These are phyloP conservation scores for Pimephales promelas DNA, from an alignment of 2,113 vertebrate genomes.

Conservation along the genomic window DNA sequence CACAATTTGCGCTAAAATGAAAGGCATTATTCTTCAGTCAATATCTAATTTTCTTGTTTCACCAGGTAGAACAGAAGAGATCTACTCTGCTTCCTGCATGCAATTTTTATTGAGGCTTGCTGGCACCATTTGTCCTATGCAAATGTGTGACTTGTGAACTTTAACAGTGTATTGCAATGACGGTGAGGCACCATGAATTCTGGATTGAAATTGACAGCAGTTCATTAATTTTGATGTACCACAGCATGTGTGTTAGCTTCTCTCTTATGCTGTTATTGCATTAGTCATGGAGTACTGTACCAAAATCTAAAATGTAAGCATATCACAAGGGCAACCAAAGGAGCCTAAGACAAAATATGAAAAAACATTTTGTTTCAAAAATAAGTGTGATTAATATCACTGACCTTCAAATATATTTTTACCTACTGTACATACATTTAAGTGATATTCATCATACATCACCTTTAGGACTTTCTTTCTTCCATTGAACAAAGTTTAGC, in stretches of 20 bases:
- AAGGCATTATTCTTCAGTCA: constrained; percentile 66
- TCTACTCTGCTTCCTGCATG: constrained; percentile 45
- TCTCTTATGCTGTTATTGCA: constrained; percentile 37
- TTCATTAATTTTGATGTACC: constrained; percentile 49
- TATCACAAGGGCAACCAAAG: not conserved
- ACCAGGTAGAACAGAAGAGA: constrained; percentile 69
- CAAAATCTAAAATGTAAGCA: constrained; percentile 26
- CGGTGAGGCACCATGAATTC: not conserved
- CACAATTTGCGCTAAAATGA: constrained; percentile 49
- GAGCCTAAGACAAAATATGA: constrained; percentile 21
- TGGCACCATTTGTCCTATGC: constrained; percentile 23
- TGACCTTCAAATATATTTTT: constrained; percentile 15
- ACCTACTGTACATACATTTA: constrained; percentile 7
- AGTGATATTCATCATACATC: too few species aligned
- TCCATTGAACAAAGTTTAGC: too few species aligned
- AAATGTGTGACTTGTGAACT: constrained; percentile 23
- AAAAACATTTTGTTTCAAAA: constrained; percentile 2
- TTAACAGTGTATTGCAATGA: constrained; percentile 16
- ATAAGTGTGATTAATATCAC: not conserved
- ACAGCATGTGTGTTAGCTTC: constrained; percentile 33
- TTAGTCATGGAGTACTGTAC: constrained; percentile 22
- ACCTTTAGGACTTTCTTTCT: too few species aligned
- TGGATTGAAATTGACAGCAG: constrained; percentile 48
- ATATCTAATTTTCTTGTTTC: constrained; percentile 71
- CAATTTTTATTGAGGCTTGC: constrained; percentile 52